Percentiles rank a stretch among this genome's conserved stretches.
phyloP scores from a whole-genome alignment of 1,140 invertebrate species.

The Aradophagus sp. region DNA sequence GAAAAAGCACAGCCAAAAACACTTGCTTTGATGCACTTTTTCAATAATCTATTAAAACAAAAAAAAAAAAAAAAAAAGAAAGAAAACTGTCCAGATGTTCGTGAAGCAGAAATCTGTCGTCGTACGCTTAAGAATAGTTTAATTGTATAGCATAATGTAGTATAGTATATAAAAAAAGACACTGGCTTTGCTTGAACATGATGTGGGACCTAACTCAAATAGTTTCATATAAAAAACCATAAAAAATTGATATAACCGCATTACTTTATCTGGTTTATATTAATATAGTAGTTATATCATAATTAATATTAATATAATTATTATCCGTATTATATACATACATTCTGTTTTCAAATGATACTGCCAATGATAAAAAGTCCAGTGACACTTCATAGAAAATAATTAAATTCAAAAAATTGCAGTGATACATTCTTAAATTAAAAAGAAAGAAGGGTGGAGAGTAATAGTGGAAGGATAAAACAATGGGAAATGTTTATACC shows the following conservation, averaged over 20 bases:
- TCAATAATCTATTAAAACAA: constrained; percentile 6
- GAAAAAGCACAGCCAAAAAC: constrained; percentile 15
- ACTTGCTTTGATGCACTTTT: constrained; percentile 8
- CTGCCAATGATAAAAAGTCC: constrained; percentile 27
- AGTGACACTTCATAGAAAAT: constrained; percentile 19
- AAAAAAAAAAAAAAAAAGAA: too few relatives aligned
- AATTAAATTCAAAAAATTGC: constrained; percentile 23
- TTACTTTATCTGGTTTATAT: constrained; percentile 33
- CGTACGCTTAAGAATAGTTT: constrained; percentile 9
- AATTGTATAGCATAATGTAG: too few relatives aligned
- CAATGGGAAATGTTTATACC: constrained; percentile 20
- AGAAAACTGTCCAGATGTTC: neutral
- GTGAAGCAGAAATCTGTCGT: constrained; percentile 4
- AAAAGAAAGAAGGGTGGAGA: neutral
- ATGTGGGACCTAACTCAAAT: constrained; percentile 23
- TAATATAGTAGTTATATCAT: constrained; percentile 40
- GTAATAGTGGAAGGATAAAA: constrained; percentile 7
- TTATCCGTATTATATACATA: constrained; percentile 54
- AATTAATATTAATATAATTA: constrained; percentile 38
- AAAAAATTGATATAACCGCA: constrained; percentile 41
- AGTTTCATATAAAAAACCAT: constrained; percentile 30
- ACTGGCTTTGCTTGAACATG: constrained; percentile 1
- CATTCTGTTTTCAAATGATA: constrained; percentile 35
- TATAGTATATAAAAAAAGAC: constrained; percentile 41
- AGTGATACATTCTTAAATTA: constrained; percentile 16